These are phyloP conservation scores for Cantharis rustica DNA, from an alignment of 2,888 invertebrate genomes.

Conservation along the genomic window DNA sequence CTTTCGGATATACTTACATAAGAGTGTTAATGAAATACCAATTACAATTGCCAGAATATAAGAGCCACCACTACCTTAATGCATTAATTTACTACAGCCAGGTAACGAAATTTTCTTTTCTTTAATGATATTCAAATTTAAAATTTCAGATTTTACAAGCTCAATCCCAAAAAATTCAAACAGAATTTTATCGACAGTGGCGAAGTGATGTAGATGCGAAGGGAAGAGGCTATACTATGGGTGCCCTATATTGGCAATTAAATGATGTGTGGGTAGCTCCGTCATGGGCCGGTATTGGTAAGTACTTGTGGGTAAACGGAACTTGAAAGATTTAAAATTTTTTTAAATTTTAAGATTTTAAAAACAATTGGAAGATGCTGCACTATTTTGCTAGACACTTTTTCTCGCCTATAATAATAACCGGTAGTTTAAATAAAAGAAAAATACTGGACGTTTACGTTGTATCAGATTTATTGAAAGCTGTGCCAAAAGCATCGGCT, in stretches of 20 bases:
- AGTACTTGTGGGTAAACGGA: background rate
- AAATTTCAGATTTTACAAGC: conserved; percentile 80
- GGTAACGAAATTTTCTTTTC: conserved; percentile 55
- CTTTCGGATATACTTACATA: conserved; percentile 70
- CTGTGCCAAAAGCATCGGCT: conserved; percentile 55
- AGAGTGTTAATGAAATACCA: conserved; percentile 64
- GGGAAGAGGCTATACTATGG: conserved; percentile 85
- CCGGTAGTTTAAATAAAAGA: conserved; percentile 57
- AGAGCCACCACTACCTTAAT: conserved; percentile 63
- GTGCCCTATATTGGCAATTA: conserved; percentile 97
- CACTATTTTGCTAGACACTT: conserved; percentile 89
- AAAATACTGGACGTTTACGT: conserved; percentile 64
- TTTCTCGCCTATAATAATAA: conserved; percentile 78
- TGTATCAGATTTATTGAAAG: conserved; percentile 62
- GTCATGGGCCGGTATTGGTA: conserved; percentile 91
- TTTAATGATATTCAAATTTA: background rate
- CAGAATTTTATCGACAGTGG: conserved; percentile 78
- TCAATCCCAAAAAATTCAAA: conserved; percentile 82
- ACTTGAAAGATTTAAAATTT: background rate
- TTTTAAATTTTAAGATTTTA: conserved; percentile 44
- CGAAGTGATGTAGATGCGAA: conserved; percentile 54
- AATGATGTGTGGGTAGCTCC: conserved; percentile 98
- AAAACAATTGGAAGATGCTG: conserved; percentile 57
- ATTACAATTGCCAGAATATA: conserved; percentile 63
- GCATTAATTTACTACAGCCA: conserved; percentile 84